These are phyloP conservation scores for Monoplex corrugatus DNA, from an alignment of 2,888 invertebrate genomes.

Conservation along the genomic window DNA sequence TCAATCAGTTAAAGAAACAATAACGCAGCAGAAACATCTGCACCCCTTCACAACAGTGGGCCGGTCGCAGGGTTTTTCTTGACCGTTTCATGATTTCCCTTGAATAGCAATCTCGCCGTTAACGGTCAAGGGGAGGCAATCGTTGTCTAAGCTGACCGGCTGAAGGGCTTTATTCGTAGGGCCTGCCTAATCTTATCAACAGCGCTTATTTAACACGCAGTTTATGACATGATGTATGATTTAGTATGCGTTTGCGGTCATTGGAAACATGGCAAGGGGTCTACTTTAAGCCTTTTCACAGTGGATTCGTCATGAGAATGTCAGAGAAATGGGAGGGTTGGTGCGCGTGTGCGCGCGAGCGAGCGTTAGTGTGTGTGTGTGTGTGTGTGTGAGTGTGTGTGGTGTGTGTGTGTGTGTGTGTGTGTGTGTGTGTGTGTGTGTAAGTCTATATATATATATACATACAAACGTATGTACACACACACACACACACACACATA, in stretches of 20 bases:
- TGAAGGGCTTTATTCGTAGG: too few relatives aligned
- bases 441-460: not conserved
- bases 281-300: too few relatives aligned
- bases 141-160: conserved; percentile 3
- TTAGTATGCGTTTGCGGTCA: conserved; percentile 22
- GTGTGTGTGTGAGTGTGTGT: not conserved
- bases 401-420: not conserved
- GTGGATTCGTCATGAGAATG: too few relatives aligned
- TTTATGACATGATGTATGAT: too few relatives aligned
- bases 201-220: too few relatives aligned
- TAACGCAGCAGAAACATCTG: not conserved
- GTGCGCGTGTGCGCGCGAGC: not conserved
- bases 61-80: not conserved
- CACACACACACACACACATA: too few relatives aligned
- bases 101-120: not conserved
- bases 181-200: too few relatives aligned
- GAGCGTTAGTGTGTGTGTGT: conserved; percentile 13
- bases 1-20: not conserved
- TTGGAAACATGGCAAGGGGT: not conserved
- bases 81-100: conserved; percentile 38
- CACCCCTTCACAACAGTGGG: conserved; percentile 23
- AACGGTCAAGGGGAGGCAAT: conserved; percentile 38
- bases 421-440: conserved; percentile 3
- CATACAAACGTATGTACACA: too few relatives aligned
- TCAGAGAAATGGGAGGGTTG: not conserved